These are phyloP conservation scores for Andrena flavipes DNA, from an alignment of 2,888 invertebrate genomes.

Conservation along the genomic window DNA sequence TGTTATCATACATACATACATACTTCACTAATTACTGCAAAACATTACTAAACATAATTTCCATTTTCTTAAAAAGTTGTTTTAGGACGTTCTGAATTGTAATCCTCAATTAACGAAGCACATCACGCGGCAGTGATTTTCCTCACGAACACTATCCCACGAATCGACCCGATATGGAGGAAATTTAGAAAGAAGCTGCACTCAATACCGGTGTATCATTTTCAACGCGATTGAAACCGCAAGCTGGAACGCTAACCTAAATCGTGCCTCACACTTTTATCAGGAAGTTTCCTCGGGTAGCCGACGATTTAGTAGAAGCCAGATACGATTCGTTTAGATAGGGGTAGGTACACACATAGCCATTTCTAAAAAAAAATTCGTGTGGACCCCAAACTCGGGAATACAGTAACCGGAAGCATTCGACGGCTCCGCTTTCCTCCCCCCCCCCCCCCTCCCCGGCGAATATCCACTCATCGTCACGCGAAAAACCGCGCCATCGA, in stretches of 20 bases:
- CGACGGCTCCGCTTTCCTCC: neutral
- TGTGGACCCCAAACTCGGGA: too few species aligned
- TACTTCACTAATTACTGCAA: too few species aligned
- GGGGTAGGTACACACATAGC: neutral
- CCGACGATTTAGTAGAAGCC: slow-evolving; percentile 32
- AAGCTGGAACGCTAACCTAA: neutral
- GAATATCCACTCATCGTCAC: neutral
- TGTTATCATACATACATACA: too few species aligned
- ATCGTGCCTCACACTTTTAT: slow-evolving; percentile 22
- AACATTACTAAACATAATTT: too few species aligned
- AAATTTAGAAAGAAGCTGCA: neutral
- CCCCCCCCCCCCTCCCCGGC: too few species aligned
- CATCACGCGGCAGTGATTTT: neutral
- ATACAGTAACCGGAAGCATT: neutral
- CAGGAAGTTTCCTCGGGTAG: slow-evolving; percentile 14
- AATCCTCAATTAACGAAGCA: neutral
- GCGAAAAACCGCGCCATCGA: neutral
- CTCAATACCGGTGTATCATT: slow-evolving; percentile 8
- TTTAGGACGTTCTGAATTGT: too few species aligned
- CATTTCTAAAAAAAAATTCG: slow-evolving; percentile 29
- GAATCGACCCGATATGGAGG: neutral
- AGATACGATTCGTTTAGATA: slow-evolving; percentile 29
- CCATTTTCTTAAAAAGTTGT: too few species aligned
- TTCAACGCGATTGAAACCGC: slow-evolving; percentile 8
- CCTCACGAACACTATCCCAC: neutral